A percentile compares a stretch with the other conserved stretches of the same genome.
Conservation (phyloP, 2,888 invertebrate genomes). For the Hemithea aestivaria region DNA sequence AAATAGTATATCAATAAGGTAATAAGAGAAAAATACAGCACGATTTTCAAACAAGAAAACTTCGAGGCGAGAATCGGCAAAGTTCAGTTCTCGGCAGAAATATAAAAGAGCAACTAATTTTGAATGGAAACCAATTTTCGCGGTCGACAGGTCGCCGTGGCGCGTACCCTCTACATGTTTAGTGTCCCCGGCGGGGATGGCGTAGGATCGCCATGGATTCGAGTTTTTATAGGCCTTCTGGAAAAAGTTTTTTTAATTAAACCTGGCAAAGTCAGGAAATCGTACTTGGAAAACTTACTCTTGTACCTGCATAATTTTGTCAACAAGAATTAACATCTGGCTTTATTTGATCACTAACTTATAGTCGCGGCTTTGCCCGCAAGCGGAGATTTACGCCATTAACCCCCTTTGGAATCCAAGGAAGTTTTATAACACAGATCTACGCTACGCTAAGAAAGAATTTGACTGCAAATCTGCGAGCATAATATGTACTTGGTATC, state of each 20-base stretch:
- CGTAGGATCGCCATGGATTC: conserved; percentile 3
- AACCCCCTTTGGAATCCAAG: too few species aligned
- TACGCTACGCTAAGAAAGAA: too few species aligned
- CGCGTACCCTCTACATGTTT: conserved; percentile 30
- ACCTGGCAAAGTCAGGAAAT: background rate
- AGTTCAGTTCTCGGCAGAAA: conserved; percentile 7
- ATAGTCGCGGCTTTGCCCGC: too few species aligned
- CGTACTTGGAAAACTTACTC: too few species aligned
- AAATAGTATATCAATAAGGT: too few species aligned
- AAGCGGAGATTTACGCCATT: too few species aligned
- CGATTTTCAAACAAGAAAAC: conserved; percentile 3
- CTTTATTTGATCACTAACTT: too few species aligned
- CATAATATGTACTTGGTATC: too few species aligned
- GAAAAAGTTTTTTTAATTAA: background rate
- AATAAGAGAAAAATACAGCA: background rate
- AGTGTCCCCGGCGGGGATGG: conserved; percentile 26
- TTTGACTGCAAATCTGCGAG: too few species aligned
- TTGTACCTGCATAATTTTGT: too few species aligned
- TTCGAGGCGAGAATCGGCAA: conserved; percentile 1
- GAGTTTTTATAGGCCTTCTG: conserved; percentile 1
- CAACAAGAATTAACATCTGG: too few species aligned
- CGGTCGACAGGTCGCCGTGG: conserved; percentile 32
- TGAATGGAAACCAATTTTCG: conserved; percentile 47
- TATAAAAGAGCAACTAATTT: conserved; percentile 32
- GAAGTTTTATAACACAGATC: too few species aligned